Evolutionary conservation across 2,888 invertebrate species (phyloP), one percentile per base, ranked within the genome.

Genomic region (Chalcosyrphus nemorum): DNA sequence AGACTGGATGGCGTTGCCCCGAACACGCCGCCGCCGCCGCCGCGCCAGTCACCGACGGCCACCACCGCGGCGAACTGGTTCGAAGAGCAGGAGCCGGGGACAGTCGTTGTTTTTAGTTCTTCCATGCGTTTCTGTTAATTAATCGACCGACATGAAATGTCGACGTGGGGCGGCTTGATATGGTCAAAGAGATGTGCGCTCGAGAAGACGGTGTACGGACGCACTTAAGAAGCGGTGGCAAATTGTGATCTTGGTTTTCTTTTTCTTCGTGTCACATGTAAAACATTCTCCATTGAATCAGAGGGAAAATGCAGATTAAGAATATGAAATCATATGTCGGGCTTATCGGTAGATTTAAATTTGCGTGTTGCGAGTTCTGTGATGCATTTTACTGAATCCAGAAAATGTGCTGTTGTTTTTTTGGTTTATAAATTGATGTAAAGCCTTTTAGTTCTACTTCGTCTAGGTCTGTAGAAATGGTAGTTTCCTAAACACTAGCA

Each of bases 81-180:
- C 66, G 43, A 32, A 45, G 32, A 32, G 38, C 50, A 24, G 61
- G 41, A 45, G 32, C 50, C 11, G 54, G 54, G 41, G 66, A 54
- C 61, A 61, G 54, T 65, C 54, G 82, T 74, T 78, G 82, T 78
- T 78, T 76, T 82, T 78, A 72, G 82, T 29, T 82, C 66, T 63
- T 82, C 78, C 82, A 78, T 80, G 80, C 61, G 80, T 84, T 84
- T 84, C 84, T 84, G 84, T 84, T 84, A 84, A 84, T 84, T 84
- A 84, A 84, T 84, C 84, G 84, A 84, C 84, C 80, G 57, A 84
- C 84, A 84, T 84, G 80, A 84, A 84, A 84, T 80, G 84, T 70
- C 84, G 84, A 80, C 74, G 84, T 84, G 74, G 80, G 84, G 84
- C 84, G 84, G 84, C 84, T 70, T 74, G 80, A 75, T 75, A 80